phyloP scores from a whole-genome alignment of 2,113 vertebrate species.

The Malurus cyaneus region DNA sequence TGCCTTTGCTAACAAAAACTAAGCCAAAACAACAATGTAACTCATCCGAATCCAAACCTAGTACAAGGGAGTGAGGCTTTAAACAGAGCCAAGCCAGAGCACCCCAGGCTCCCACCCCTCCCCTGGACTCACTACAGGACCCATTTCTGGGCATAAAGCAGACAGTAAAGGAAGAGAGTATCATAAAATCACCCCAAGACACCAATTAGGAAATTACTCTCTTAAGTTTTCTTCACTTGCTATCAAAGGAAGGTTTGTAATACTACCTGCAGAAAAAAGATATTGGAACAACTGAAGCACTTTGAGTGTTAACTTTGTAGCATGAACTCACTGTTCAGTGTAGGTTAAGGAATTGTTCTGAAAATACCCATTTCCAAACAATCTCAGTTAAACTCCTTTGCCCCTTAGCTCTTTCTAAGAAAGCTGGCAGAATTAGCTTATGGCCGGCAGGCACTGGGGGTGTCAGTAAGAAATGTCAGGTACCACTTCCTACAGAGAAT shows the following conservation, averaged over 20 bases:
- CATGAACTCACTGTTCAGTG: background rate
- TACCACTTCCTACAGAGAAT: background rate
- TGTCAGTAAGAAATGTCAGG: background rate
- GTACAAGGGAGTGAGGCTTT: too few relatives aligned
- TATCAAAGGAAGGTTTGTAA: background rate
- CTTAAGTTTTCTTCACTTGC: background rate
- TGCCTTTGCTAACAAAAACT: too few relatives aligned
- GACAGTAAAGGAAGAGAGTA: too few relatives aligned
- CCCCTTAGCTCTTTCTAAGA: background rate
- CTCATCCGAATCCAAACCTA: too few relatives aligned
- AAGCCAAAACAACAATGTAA: too few relatives aligned
- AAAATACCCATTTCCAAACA: background rate
- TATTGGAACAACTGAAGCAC: background rate
- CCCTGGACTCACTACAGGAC: too few relatives aligned
- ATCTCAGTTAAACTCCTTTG: background rate
- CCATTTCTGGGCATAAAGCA: too few relatives aligned
- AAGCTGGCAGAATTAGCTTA: background rate
- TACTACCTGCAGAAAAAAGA: background rate
- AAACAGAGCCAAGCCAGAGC: too few relatives aligned
- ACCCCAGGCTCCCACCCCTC: too few relatives aligned
- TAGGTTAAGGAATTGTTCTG: background rate
- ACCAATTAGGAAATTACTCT: background rate
- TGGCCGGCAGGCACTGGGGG: background rate
- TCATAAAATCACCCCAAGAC: too few relatives aligned
- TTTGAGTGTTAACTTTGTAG: background rate